phyloP scores from a whole-genome alignment of 2,888 invertebrate species.

The Drosophila neutralis region DNA sequence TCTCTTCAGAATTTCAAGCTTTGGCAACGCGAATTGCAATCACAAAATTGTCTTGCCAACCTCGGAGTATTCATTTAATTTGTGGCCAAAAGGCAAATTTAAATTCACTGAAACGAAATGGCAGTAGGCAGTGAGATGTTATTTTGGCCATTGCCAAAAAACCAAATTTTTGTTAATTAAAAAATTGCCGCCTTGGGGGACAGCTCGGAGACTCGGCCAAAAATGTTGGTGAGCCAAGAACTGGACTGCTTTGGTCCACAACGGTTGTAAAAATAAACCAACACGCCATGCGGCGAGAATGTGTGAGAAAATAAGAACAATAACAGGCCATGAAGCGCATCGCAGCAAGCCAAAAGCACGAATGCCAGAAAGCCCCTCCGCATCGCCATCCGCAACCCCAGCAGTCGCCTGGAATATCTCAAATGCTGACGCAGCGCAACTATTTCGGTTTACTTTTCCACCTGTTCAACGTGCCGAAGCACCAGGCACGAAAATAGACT shows the following conservation, averaged over 20 bases:
- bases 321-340: neutral
- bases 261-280: constrained; percentile 64
- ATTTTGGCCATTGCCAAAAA: constrained; percentile 22
- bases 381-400: neutral
- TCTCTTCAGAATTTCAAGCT: constrained; percentile 4
- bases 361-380: constrained; percentile 9
- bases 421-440: constrained; percentile 60
- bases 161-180: constrained; percentile 62
- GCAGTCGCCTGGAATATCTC: constrained; percentile 66
- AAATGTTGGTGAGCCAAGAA: constrained; percentile 4
- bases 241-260: constrained; percentile 47
- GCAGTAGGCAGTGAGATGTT: constrained; percentile 12
- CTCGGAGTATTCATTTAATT: constrained; percentile 54
- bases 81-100: constrained; percentile 53
- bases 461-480: constrained; percentile 51
- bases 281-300: constrained; percentile 69
- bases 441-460: constrained; percentile 55
- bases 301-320: constrained; percentile 41
- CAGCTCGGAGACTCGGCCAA: neutral
- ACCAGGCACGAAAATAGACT: constrained; percentile 39
- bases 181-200: constrained; percentile 42
- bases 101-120: constrained; percentile 63
- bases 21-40: constrained; percentile 40
- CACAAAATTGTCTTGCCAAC: constrained; percentile 37
- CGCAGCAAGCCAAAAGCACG: constrained; percentile 1